Percentiles rank a stretch among this genome's conserved stretches.
phyloP scores from a whole-genome alignment of 2,888 invertebrate species.

The Scaptodrosophila latifasciaeformis region DNA sequence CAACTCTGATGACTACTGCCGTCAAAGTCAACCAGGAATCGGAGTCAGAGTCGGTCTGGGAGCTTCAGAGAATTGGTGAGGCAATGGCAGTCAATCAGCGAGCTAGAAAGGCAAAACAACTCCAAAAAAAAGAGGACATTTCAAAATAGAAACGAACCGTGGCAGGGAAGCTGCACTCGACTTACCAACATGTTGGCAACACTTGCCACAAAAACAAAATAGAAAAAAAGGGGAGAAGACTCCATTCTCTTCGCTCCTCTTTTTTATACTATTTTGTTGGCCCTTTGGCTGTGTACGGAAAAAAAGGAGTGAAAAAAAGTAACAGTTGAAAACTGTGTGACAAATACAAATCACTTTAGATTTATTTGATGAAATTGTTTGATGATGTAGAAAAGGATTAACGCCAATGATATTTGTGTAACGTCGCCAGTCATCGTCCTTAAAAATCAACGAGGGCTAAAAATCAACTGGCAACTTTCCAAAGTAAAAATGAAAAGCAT shows the following conservation, averaged over 20 bases:
- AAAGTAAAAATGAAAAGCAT: neutral
- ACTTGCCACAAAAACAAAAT: constrained; percentile 21
- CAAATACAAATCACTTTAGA: constrained; percentile 67
- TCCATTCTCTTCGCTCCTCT: neutral
- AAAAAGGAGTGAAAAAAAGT: constrained; percentile 22
- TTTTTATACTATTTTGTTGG: neutral
- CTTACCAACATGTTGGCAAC: constrained; percentile 38
- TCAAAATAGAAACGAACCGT: constrained; percentile 53
- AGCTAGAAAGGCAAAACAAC: constrained; percentile 1
- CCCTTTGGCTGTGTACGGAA: neutral
- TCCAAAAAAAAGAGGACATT: constrained; percentile 25
- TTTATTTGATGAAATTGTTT: constrained; percentile 68
- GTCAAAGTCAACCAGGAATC: too few species aligned
- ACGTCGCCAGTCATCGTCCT: constrained; percentile 5
- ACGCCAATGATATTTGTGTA: constrained; percentile 63
- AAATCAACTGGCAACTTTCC: too few species aligned
- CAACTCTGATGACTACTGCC: too few species aligned
- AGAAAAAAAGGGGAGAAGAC: neutral
- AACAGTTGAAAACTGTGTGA: constrained; percentile 60
- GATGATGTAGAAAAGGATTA: constrained; percentile 69
- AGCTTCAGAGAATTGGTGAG: too few species aligned
- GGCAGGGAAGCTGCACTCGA: constrained; percentile 11
- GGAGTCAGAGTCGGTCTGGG: too few species aligned
- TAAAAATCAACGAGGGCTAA: neutral
- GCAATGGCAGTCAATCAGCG: constrained; percentile 27